phyloP scores from a whole-genome alignment of 2,888 invertebrate species.

The Netelia inedita region DNA sequence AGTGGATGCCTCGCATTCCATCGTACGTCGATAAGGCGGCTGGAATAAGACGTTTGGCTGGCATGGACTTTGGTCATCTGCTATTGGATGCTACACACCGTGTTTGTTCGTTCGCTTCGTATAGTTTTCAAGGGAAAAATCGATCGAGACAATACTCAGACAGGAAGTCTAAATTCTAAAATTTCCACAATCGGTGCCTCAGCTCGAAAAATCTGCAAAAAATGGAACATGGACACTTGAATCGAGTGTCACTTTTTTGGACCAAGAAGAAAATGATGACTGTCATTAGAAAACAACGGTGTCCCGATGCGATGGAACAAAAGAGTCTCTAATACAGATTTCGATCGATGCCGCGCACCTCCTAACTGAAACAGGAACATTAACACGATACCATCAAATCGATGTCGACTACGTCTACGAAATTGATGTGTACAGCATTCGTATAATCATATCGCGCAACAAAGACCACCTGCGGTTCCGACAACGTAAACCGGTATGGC shows the following conservation, averaged over 20 bases:
- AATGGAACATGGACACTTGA: no score
- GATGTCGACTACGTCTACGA: conserved; percentile 44
- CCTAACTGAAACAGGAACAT: conserved; percentile 10
- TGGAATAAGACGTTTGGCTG: conserved; percentile 80
- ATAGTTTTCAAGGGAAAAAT: conserved; percentile 18
- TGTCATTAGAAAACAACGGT: no score
- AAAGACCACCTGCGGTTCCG: conserved; percentile 72
- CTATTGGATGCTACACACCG: not conserved
- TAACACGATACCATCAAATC: conserved; percentile 34
- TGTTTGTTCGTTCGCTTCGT: conserved; percentile 8
- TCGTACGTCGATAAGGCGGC: conserved; percentile 79
- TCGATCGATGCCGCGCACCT: conserved; percentile 4
- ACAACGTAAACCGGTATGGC: conserved; percentile 60
- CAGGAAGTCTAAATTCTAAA: no score
- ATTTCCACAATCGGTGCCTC: no score
- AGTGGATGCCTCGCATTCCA: conserved; percentile 83
- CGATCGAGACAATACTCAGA: no score
- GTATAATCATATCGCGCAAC: conserved; percentile 70
- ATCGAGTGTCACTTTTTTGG: no score
- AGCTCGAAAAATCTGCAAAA: no score
- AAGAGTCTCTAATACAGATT: not conserved
- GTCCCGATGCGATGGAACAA: no score
- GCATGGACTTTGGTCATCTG: conserved; percentile 71
- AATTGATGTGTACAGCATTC: conserved; percentile 59
- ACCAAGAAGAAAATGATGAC: no score